phyloP scores from a whole-genome alignment of 2,888 invertebrate genomes.

The Campaea margaritaria region DNA sequence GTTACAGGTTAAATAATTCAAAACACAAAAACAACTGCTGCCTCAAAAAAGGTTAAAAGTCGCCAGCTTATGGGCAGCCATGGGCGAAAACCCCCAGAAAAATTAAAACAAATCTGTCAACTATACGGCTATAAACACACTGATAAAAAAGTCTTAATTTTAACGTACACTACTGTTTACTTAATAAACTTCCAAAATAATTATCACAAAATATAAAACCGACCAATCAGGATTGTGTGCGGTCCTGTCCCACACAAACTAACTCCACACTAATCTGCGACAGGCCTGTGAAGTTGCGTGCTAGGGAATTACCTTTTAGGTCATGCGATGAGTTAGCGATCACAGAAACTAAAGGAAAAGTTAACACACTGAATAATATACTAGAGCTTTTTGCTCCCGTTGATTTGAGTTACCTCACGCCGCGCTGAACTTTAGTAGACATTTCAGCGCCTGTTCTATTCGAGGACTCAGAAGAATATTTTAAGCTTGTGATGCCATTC shows the following conservation, averaged over 20 bases:
- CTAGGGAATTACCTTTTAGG: slow-evolving; percentile 35
- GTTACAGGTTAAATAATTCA: no score
- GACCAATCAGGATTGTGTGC: slow-evolving; percentile 20
- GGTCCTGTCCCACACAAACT: neutral
- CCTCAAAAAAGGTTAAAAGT: no score
- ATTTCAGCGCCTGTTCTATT: no score
- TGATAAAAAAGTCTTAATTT: slow-evolving; percentile 2
- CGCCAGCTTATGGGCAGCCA: no score
- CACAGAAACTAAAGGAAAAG: slow-evolving; percentile 3
- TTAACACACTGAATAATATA: slow-evolving; percentile 1
- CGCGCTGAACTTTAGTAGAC: neutral
- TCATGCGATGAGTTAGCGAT: slow-evolving; percentile 31
- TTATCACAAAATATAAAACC: slow-evolving; percentile 13
- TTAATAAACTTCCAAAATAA: slow-evolving; percentile 7
- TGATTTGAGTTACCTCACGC: neutral
- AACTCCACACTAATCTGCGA: slow-evolving; percentile 17
- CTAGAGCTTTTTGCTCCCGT: neutral
- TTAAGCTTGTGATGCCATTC: no score
- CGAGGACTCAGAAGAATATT: no score
- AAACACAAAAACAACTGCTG: no score
- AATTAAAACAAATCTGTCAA: neutral
- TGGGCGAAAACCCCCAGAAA: no score
- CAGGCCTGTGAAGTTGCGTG: slow-evolving; percentile 30
- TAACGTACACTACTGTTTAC: slow-evolving; percentile 5
- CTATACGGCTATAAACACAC: neutral